These are phyloP conservation scores for Ophiothrix spiculata DNA, from an alignment of 35 echinoderm and acorn worm genomes.

Conservation along the genomic window DNA sequence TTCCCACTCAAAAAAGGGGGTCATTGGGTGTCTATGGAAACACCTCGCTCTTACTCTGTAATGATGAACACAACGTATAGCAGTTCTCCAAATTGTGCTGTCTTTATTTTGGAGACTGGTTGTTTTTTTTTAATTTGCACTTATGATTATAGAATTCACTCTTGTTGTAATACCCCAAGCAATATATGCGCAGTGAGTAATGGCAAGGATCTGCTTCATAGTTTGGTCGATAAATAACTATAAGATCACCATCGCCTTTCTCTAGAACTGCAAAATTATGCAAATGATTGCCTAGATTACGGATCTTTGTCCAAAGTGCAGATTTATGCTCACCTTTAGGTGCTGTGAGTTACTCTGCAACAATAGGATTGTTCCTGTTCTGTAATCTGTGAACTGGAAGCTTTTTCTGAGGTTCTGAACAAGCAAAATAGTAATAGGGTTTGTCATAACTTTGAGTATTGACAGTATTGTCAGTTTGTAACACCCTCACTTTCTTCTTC, in stretches of 20 bases:
- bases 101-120: neutral
- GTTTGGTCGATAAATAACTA: conserved; percentile 42
- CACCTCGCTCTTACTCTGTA: too few species aligned
- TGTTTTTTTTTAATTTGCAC: neutral
- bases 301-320: conserved; percentile 19
- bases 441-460: conserved; percentile 10
- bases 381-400: conserved; percentile 35
- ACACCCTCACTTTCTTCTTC: too few species aligned
- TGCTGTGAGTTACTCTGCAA: conserved; percentile 11
- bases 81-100: too few species aligned
- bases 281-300: conserved; percentile 31
- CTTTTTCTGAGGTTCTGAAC: conserved; percentile 36
- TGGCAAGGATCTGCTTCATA: conserved; percentile 21
- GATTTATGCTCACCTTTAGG: conserved; percentile 5
- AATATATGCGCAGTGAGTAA: conserved; percentile 41
- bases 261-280: conserved; percentile 49
- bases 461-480: neutral
- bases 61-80: too few species aligned
- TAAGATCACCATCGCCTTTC: conserved; percentile 28
- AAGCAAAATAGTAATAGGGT: conserved; percentile 29
- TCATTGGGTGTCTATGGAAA: too few species aligned
- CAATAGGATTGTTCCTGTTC: conserved; percentile 28
- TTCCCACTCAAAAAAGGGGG: too few species aligned
- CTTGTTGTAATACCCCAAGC: conserved; percentile 40
- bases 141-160: conserved; percentile 46